Evolutionary conservation across 2,113 vertebrate genomes (phyloP).

Genomic region (Paracanthobrama guichenoti): DNA sequence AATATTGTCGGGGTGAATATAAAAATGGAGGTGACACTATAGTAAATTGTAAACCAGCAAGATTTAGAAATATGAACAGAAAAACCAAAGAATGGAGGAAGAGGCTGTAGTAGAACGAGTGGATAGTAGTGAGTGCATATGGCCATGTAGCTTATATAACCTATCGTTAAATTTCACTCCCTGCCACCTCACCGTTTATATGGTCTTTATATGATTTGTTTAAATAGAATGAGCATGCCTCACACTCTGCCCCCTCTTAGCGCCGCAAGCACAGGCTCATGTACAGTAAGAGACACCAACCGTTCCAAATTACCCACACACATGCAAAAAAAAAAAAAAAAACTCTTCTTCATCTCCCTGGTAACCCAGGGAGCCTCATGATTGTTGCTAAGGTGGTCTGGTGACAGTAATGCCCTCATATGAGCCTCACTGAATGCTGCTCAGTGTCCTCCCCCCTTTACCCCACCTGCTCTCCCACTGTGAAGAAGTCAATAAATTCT

Average conservation of each 20-base stretch:
- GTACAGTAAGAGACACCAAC: constrained; percentile 31
- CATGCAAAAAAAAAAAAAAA: not conserved
- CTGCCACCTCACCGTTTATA: constrained; percentile 22
- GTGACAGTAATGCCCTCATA: constrained; percentile 45
- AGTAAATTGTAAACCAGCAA: not conserved
- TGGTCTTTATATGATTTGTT: constrained; percentile 31
- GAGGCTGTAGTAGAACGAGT: not conserved
- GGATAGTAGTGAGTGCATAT: not conserved
- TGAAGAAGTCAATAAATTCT: constrained; percentile 62
- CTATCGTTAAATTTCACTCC: constrained; percentile 27
- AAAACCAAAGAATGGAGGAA: not conserved
- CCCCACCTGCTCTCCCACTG: constrained; percentile 47
- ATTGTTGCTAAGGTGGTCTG: constrained; percentile 52
- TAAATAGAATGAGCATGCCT: not conserved
- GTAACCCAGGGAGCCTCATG: constrained; percentile 27
- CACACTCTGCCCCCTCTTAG: constrained; percentile 33
- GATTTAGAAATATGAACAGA: constrained; percentile 25
- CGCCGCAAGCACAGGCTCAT: not conserved
- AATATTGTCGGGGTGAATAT: no score
- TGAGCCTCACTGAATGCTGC: constrained; percentile 59
- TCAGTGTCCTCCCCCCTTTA: constrained; percentile 53
- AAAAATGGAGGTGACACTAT: not conserved
- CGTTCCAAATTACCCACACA: constrained; percentile 33
- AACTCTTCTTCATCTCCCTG: constrained; percentile 38
- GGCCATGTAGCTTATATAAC: constrained; percentile 21